These are phyloP conservation scores for Gymnosoma rotundatum DNA, from an alignment of 2,888 invertebrate genomes.

Conservation along the genomic window DNA sequence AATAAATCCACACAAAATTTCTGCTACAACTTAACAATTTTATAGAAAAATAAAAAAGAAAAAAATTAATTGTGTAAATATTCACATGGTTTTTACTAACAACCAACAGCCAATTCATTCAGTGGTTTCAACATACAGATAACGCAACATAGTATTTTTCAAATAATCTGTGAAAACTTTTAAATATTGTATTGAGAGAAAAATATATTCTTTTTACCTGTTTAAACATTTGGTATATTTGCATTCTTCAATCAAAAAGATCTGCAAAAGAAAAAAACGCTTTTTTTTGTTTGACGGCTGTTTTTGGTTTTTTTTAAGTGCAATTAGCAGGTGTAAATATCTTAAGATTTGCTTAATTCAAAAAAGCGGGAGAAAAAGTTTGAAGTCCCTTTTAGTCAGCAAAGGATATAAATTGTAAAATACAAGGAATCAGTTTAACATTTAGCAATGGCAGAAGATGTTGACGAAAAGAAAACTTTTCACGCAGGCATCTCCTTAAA, in stretches of 20 bases:
- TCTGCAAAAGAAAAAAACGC: neutral
- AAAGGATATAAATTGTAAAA: neutral
- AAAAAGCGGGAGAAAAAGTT: neutral
- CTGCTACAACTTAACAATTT: conserved; percentile 27
- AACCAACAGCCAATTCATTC: conserved; percentile 23
- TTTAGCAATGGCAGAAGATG: conserved; percentile 33
- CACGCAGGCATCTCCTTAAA: too few relatives aligned
- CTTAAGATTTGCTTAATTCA: conserved; percentile 31
- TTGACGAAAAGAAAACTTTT: neutral
- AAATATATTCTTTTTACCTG: conserved; percentile 21
- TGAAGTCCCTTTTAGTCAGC: neutral
- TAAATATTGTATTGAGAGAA: neutral
- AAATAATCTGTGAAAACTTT: conserved; percentile 42
- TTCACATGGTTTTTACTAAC: conserved; percentile 5
- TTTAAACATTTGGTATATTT: conserved; percentile 3
- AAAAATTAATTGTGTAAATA: conserved; percentile 12
- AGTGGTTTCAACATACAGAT: conserved; percentile 16
- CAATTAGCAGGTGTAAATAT: conserved; percentile 23
- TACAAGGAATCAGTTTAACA: neutral
- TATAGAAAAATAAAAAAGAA: neutral
- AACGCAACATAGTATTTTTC: conserved; percentile 24
- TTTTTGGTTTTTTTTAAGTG: neutral
- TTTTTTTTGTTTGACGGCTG: conserved; percentile 1
- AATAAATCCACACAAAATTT: conserved; percentile 33
- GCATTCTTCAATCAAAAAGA: neutral